Percentiles rank a stretch among this genome's conserved stretches.
These are phyloP conservation scores for Malurus cyaneus DNA, from an alignment of 2,113 vertebrate genomes.

Conservation along the genomic window DNA sequence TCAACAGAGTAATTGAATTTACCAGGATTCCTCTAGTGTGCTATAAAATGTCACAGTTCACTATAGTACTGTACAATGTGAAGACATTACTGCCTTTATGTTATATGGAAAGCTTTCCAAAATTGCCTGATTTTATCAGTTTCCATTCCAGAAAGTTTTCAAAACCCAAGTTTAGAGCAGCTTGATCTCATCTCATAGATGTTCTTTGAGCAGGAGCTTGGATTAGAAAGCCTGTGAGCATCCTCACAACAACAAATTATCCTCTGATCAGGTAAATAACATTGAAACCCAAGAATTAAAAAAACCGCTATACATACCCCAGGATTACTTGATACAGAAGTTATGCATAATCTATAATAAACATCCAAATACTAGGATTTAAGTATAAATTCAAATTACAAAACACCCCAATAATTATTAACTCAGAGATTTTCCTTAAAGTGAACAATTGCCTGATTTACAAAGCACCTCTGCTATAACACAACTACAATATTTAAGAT, in stretches of 20 bases:
- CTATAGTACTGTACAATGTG: background rate
- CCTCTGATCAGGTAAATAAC: background rate
- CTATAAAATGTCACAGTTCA: background rate
- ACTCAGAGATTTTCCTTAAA: background rate
- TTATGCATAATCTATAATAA: background rate
- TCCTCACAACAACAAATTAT: background rate
- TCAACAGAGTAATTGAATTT: background rate
- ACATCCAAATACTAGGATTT: background rate
- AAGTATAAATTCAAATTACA: background rate
- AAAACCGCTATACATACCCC: fast-evolving
- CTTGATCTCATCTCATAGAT: background rate
- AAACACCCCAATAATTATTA: background rate
- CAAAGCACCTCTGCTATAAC: background rate
- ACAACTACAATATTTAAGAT: background rate
- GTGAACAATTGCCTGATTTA: background rate
- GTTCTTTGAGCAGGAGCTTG: background rate
- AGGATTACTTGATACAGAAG: background rate
- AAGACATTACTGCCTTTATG: background rate
- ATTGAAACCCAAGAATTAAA: background rate
- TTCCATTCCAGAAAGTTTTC: background rate
- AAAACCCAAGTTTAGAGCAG: background rate
- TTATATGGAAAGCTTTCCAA: background rate
- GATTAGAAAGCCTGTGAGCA: background rate
- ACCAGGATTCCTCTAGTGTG: background rate
- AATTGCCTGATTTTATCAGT: background rate